Conservation (phyloP, 2,113 vertebrate species). For the Mellivora capensis region DNA sequence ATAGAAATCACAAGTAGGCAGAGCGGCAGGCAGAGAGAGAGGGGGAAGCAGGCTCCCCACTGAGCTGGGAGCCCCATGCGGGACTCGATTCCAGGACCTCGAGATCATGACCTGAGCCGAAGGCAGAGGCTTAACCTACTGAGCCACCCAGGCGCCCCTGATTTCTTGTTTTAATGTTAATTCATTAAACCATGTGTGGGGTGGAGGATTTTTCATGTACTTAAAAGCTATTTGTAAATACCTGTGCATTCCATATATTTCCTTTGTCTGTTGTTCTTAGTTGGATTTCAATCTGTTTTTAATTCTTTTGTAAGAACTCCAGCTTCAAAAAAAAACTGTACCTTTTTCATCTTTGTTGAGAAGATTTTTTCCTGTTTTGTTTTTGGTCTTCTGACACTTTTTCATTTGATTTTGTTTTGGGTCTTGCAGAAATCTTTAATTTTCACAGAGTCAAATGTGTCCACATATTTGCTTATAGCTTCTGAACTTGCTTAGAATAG, state of each 20-base stretch:
- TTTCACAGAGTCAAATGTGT: not conserved
- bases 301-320: constrained; percentile 4
- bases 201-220: not conserved
- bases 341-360: not conserved
- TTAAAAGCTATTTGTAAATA: constrained; percentile 3
- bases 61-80: too few species aligned
- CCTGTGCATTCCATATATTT: not conserved
- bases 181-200: not conserved
- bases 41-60: too few species aligned
- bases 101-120: too few species aligned
- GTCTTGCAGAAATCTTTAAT: constrained; percentile 15
- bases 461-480: not conserved
- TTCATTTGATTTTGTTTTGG: not conserved
- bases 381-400: not conserved
- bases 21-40: too few species aligned
- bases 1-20: too few species aligned
- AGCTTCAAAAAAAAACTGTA: not conserved
- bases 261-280: not conserved
- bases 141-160: too few species aligned
- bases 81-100: rapidly evolving
- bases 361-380: not conserved
- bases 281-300: not conserved
- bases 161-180: not conserved
- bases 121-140: too few species aligned
- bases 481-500: not conserved